Evolutionary conservation across 1,140 invertebrate species (phyloP).

Genomic region (Vanessa tameamea): DNA sequence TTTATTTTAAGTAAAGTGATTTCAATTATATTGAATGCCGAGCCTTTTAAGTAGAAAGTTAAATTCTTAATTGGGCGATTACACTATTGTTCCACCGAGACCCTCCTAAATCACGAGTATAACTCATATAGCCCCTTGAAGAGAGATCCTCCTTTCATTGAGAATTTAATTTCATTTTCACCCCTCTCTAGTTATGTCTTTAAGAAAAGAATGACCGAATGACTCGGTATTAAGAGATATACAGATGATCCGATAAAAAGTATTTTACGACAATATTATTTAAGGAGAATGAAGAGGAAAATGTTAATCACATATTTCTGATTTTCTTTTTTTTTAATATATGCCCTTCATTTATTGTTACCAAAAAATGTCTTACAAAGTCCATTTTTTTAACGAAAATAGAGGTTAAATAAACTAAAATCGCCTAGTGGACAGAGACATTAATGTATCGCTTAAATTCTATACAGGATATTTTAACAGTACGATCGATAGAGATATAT

Average conservation of each 20-base stretch:
- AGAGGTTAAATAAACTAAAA: too few species aligned
- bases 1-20: neutral
- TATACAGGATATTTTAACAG: too few species aligned
- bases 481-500: too few species aligned
- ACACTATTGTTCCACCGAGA: constrained; percentile 72
- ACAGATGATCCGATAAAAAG: constrained; percentile 32
- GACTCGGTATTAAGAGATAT: constrained; percentile 61
- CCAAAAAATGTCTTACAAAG: too few species aligned
- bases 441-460: too few species aligned
- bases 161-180: constrained; percentile 80
- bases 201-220: constrained; percentile 77
- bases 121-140: constrained; percentile 76
- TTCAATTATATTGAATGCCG: constrained; percentile 8
- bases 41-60: constrained; percentile 46
- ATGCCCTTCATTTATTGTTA: too few species aligned
- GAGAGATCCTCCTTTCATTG: constrained; percentile 70
- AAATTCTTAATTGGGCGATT: constrained; percentile 77
- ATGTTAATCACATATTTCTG: too few species aligned
- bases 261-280: too few species aligned
- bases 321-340: too few species aligned
- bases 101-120: constrained; percentile 66
- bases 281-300: too few species aligned
- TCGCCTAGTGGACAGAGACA: too few species aligned
- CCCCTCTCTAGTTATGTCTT: constrained; percentile 62
- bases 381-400: too few species aligned